Evolutionary conservation across 2,888 invertebrate genomes (phyloP), one percentile per base, ranked within the genome.

Genomic region (Phorcus lineatus): DNA sequence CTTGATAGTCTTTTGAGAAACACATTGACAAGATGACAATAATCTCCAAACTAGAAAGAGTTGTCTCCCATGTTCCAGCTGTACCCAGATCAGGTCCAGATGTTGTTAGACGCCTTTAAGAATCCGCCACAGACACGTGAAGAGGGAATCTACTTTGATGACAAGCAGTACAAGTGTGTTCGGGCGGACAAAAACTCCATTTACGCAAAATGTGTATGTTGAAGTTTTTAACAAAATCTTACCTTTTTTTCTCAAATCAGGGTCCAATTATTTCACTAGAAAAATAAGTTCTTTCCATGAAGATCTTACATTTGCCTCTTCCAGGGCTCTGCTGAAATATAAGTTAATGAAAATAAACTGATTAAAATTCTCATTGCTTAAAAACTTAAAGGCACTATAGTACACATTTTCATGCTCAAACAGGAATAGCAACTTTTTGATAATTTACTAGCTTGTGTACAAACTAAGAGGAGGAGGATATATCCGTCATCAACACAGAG

Each of bases 171-270:
- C 84, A 90, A 88, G 80, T 92, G 92, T 90, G 90, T 92, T 16
- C 83, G 92, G 24, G 92, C 92, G 47, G 93, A 93, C 82, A 92
- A 90, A 83, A 90, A 90, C 79, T 91, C 92, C 19, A 91, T 93
- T 54, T 93, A 93, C 86, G 92, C 91, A 9, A 92, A 92, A 90
- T 86, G 88, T 88, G 93, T 92, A 87, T 87, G 92, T 52, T 17
- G 11, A 17, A 17, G 16, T 19, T 70, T 13, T 31, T 17, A 70
- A 28, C 2, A 36, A 4, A 36, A 13, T 70, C 22, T 28, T 24
- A 11, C 19, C 7, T 22, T 0, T 28, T 19, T 70, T 24, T n/a
- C 28, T n/a, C 0, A 19, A 13, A 22, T 24, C 0, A 4, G 28
- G 47, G 40, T 22, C 40, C 17, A 40, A 75, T 47, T 9, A 52